Evolutionary conservation across 2,888 invertebrate genomes (phyloP), one percentile per base, ranked within the genome.

Genomic region (Brachynemurus nebulosus): DNA sequence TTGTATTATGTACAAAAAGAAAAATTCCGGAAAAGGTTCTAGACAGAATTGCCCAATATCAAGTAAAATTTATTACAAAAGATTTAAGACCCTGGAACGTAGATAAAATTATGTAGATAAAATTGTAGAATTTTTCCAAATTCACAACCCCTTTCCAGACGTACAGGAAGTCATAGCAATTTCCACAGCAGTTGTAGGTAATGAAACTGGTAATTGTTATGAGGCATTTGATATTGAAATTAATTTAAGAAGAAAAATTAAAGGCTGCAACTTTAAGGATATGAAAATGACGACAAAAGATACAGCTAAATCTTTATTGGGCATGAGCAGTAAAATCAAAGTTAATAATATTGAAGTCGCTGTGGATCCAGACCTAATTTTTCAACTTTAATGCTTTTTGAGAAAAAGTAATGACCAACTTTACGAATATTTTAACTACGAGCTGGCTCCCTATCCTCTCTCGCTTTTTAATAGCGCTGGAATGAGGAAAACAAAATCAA

Each of bases 261-360:
- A 23, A 19, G 30, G 33, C 30, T 33, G 30, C 9, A 41, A 41
- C 34, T n/a, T n/a, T n/a, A n/a, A 33, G 30, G 34, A 23, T 16
- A 34, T 44, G 21, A 40, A 44, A 44, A 44, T 44, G 39, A 39
- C 44, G 8, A 44, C 20, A 44, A 40, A 39, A 44, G 44, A 44
- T 44, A 44, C 44, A n/a, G 17, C 19, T 27, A 44, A 40, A 40
- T 45, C 45, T 40, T 45, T 45, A 45, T 45, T 40, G 40, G 40
- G 30, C 30, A 45, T 45, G 39, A 45, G 41, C 45, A 45, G 45
- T 42, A 45, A 45, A 42, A 42, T 45, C 19, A 45, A 41, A 45
- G 36, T 45, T 16, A 33, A 42, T 42, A 42, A 42, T 35, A 42
- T 18, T 41, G 38, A 38, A 44, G 38, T 44, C 21, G 41, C 45